A percentile compares a stretch with the other conserved stretches of the same genome.
phyloP scores from a whole-genome alignment of 2,888 invertebrate species.

The Mesorhabditis belari region DNA sequence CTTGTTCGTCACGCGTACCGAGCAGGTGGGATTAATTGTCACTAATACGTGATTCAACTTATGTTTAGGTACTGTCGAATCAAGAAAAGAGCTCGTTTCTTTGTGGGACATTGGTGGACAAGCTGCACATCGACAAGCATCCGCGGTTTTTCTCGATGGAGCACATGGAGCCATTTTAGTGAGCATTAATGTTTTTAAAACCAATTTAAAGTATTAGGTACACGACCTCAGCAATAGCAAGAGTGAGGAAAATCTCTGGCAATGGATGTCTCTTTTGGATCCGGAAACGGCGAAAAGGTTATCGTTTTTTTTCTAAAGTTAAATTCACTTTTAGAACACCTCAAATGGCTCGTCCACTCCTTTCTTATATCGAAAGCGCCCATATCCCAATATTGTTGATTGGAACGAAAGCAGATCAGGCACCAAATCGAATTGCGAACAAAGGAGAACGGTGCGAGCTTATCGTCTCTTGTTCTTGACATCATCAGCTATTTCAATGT shows the following conservation, averaged over 20 bases:
- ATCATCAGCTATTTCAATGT: neutral
- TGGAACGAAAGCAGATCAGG: conserved; percentile 78
- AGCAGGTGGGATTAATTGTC: conserved; percentile 38
- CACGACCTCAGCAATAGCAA: conserved; percentile 94
- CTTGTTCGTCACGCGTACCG: conserved; percentile 63
- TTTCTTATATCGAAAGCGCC: conserved; percentile 47
- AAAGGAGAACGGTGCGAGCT: conserved; percentile 28
- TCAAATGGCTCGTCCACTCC: conserved; percentile 7
- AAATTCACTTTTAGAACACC: too few species aligned
- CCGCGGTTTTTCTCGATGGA: conserved; percentile 85
- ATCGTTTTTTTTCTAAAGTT: too few species aligned
- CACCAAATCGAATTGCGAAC: conserved; percentile 29
- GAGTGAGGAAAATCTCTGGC: conserved; percentile 66
- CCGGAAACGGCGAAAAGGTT: neutral
- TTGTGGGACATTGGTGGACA: conserved; percentile 96
- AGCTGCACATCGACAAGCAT: conserved; percentile 69
- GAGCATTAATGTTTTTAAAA: neutral
- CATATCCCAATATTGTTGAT: conserved; percentile 82
- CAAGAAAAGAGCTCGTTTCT: conserved; percentile 63
- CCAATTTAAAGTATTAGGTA: neutral
- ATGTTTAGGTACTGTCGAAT: conserved; percentile 28
- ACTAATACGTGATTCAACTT: neutral
- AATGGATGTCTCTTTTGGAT: neutral
- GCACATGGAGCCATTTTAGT: conserved; percentile 86
- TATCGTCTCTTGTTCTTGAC: neutral